Conservation (phyloP, 2,797 vertebrate genomes). For the Phrynocephalus forsythii region DNA sequence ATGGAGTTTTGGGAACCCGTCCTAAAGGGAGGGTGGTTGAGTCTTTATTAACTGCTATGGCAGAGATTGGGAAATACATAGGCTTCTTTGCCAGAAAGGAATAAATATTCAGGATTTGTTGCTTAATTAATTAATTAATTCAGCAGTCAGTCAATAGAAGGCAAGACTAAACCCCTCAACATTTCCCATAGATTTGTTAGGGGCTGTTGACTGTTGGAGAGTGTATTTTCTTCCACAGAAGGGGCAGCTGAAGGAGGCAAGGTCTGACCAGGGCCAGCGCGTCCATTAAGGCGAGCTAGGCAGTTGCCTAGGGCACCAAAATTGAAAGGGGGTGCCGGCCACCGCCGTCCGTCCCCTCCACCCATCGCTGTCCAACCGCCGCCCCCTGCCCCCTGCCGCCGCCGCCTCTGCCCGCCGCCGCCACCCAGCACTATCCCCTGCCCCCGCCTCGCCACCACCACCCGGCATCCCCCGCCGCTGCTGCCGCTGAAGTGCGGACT, state of each 20-base stretch:
- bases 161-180: slow-evolving; percentile 58
- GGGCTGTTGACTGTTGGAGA: neutral
- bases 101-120: slow-evolving; percentile 57
- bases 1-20: slow-evolving; percentile 77
- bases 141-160: neutral
- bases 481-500: neutral
- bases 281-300: too few relatives aligned
- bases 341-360: too few relatives aligned
- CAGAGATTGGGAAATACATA: slow-evolving; percentile 73
- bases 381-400: too few relatives aligned
- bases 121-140: slow-evolving; percentile 53
- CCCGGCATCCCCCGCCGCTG: too few relatives aligned
- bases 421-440: too few relatives aligned
- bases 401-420: too few relatives aligned
- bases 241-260: neutral
- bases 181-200: slow-evolving; percentile 44
- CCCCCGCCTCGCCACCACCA: too few relatives aligned
- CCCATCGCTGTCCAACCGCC: too few relatives aligned
- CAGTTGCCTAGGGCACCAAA: too few relatives aligned
- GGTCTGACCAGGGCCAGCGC: neutral
- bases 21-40: slow-evolving; percentile 72
- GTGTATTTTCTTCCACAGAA: neutral
- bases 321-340: too few relatives aligned
- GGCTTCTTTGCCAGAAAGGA: slow-evolving; percentile 66
- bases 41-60: slow-evolving; percentile 82